These are phyloP conservation scores for Miltochrista miniata DNA, from an alignment of 2,888 invertebrate genomes.

Conservation along the genomic window DNA sequence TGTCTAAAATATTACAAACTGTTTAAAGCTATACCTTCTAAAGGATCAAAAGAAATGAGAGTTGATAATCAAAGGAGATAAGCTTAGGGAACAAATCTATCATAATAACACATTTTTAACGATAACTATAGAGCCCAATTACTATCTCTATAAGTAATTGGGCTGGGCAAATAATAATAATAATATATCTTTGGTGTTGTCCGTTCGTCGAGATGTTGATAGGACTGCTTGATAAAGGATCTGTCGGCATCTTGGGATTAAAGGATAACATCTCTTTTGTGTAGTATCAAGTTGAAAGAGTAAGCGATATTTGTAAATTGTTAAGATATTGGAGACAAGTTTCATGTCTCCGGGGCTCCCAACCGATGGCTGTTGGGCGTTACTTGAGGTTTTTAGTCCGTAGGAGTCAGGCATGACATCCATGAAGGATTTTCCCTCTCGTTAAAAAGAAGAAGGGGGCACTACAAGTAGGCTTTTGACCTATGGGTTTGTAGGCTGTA, in stretches of 20 bases:
- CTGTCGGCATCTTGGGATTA: constrained; percentile 33
- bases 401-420: too few species aligned
- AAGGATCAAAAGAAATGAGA: too few species aligned
- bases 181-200: constrained; percentile 39
- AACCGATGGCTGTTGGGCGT: too few species aligned
- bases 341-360: too few species aligned
- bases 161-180: constrained; percentile 61
- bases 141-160: constrained; percentile 48
- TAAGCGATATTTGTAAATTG: constrained; percentile 9
- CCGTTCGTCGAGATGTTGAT: constrained; percentile 48
- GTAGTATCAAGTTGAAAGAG: constrained; percentile 31
- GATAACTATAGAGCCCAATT: constrained; percentile 47
- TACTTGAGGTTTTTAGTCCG: too few species aligned
- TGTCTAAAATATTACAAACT: neutral
- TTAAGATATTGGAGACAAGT: too few species aligned
- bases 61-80: too few species aligned
- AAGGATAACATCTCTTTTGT: constrained; percentile 58
- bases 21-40: too few species aligned
- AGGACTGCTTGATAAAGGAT: constrained; percentile 57
- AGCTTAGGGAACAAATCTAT: constrained; percentile 17
- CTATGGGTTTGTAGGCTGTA: too few species aligned
- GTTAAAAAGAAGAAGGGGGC: too few species aligned
- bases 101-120: constrained; percentile 23
- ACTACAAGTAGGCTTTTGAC: too few species aligned
- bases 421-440: too few species aligned